Conservation (phyloP, 2,888 invertebrate genomes). For the Margaritifera margaritifera region DNA sequence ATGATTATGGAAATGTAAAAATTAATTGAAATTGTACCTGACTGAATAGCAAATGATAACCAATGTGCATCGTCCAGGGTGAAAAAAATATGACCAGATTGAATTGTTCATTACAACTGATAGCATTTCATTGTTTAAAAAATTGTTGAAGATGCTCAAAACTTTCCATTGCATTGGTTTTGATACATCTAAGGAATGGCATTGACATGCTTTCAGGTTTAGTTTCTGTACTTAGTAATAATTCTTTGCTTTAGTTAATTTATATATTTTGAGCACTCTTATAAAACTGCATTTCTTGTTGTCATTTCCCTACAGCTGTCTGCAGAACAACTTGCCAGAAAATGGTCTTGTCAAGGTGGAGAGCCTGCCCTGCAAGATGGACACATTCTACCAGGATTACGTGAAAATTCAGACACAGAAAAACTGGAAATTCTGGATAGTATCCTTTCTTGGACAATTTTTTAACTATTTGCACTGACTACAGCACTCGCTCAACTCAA, state of each 20-base stretch:
- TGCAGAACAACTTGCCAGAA: constrained; percentile 57
- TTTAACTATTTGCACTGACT: not conserved
- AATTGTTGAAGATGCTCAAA: no score
- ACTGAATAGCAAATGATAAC: no score
- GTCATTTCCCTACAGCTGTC: constrained; percentile 39
- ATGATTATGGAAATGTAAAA: no score
- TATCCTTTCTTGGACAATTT: constrained; percentile 46
- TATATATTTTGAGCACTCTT: constrained; percentile 11
- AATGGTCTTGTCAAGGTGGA: constrained; percentile 46
- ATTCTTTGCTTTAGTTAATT: constrained; percentile 4
- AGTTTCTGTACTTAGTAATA: constrained; percentile 4
- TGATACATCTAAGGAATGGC: constrained; percentile 1
- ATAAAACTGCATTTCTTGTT: not conserved
- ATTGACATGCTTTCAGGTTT: constrained; percentile 1
- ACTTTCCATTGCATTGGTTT: constrained; percentile 2
- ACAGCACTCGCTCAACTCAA: not conserved
- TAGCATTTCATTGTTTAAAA: no score
- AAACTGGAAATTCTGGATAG: constrained; percentile 66
- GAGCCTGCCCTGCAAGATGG: constrained; percentile 31
- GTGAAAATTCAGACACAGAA: constrained; percentile 39
- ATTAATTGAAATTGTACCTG: no score
- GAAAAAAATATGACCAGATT: no score
- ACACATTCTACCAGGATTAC: constrained; percentile 49
- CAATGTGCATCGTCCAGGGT: no score
- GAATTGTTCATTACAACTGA: no score